Base-by-base conservation (phyloP, 1,140 invertebrate genomes). In the Mamestra configurata region DNA sequence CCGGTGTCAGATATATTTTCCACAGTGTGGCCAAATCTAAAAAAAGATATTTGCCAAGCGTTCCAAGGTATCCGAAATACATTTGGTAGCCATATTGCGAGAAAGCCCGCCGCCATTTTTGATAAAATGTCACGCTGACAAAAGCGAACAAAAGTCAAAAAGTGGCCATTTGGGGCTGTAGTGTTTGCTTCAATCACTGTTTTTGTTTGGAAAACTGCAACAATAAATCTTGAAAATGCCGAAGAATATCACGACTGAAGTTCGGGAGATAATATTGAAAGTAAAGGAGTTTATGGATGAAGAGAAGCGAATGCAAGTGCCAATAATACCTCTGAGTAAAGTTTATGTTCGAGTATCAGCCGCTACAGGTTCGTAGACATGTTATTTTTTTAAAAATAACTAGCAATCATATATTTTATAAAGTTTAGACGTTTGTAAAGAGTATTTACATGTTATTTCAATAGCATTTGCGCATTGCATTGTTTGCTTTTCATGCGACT, bases 281-380 rank as follows among this genome's bases (percentile, higher is more conserved):
- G 93, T 94, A 8, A 94, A 94, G 82, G 93, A 94, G 61, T 94
- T 94, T 84, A 94, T 94, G 93, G 93, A 94, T 66, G 92, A 93
- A 80, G 93, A 94, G 46, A 94, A 94, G 82, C 87, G 92, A 20
- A 94, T 94, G 93, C 92, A 94, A 89, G 91, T 93, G 59, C 93
- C 93, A 11, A 94, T 94, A 82, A 94, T 94, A 85, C 93, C 93
- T 7, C 82, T 94, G 5, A 92, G 90, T 79, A 94, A 94, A 90
- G 93, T 94, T 10, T 94, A 94, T 80, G 89, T 94, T 20, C 79
- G 93, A 77, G 93, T 94, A 13, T 93, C 93, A 6, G 93, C 93
- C 1, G 93, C 93, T 77, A 93, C 92, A 82, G 93, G 93, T 94
- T 81, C 77, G 78, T 76, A 40, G 20, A 49, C 15, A 10, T 46